A percentile compares a stretch with the other conserved stretches of the same genome.
Evolutionary conservation across 2,113 vertebrate species (phyloP).

Genomic region (Saguinus imperator): DNA sequence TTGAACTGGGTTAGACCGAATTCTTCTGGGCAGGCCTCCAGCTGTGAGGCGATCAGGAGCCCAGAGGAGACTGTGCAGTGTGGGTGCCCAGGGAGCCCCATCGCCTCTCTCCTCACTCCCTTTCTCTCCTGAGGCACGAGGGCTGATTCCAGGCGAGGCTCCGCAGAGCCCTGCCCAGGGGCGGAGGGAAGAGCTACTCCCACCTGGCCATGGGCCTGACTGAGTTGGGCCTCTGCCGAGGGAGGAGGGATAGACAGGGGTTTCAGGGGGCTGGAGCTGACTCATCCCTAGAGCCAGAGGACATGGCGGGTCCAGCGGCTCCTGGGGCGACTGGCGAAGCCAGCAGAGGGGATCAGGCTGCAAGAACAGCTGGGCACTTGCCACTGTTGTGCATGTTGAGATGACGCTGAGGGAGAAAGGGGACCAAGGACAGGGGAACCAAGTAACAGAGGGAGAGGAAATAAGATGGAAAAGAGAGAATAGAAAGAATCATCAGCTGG

Average conservation of each 20-base stretch:
- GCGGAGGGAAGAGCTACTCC: not conserved
- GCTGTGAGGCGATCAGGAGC: not conserved
- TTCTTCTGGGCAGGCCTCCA: not conserved
- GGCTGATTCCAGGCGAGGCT: not conserved
- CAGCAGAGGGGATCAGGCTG: fast-evolving
- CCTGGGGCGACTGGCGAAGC: not conserved
- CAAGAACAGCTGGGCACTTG: no score
- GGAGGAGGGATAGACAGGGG: fast-evolving
- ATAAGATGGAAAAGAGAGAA: no score
- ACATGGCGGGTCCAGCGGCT: not conserved
- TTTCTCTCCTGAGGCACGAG: not conserved
- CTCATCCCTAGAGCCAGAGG: fast-evolving
- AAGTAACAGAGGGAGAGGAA: not conserved
- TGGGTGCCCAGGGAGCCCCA: not conserved
- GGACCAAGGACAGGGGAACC: not conserved
- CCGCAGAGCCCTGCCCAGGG: fast-evolving
- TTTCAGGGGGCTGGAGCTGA: not conserved
- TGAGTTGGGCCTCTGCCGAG: not conserved
- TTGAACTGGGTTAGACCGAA: not conserved
- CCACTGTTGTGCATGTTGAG: fast-evolving
- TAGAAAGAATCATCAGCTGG: not conserved
- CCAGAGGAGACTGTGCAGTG: not conserved
- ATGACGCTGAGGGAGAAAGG: no score
- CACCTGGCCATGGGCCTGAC: not conserved
- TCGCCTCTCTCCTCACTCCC: no score